phyloP scores from a whole-genome alignment of 2,888 invertebrate species.

The Chouioia cunea region DNA sequence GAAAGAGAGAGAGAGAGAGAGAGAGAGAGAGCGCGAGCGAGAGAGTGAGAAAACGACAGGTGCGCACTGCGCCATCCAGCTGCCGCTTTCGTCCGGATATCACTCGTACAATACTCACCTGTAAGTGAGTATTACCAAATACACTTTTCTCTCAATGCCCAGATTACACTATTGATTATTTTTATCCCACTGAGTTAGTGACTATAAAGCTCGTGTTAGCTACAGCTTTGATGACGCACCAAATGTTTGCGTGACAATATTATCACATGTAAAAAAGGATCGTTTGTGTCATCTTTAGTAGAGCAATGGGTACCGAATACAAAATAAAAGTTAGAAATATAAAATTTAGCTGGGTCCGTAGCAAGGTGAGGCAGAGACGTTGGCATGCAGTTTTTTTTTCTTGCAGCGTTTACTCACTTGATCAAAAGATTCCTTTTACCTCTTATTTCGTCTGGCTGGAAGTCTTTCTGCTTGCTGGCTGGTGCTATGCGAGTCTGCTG shows the following conservation, averaged over 20 bases:
- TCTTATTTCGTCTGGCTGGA: slow-evolving; percentile 39
- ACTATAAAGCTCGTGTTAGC: no score
- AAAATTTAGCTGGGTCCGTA: no score
- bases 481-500: slow-evolving; percentile 8
- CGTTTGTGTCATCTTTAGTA: no score
- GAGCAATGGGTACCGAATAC: no score
- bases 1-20: no score
- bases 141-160: neutral
- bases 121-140: slow-evolving; percentile 21
- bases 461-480: neutral
- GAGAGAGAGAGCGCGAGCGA: no score
- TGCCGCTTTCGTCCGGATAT: slow-evolving; percentile 61
- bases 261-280: no score
- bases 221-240: no score
- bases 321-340: no score
- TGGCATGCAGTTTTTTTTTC: slow-evolving; percentile 10
- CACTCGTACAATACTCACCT: slow-evolving; percentile 50
- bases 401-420: slow-evolving; percentile 42
- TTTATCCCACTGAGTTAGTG: no score
- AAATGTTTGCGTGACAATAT: no score
- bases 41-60: slow-evolving; percentile 63
- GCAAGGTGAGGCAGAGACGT: no score
- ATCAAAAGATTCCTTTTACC: slow-evolving; percentile 44
- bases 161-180: slow-evolving; percentile 25
- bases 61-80: slow-evolving; percentile 64